Conservation (phyloP, 2,113 vertebrate genomes). For the Triplophysa tibetana region DNA sequence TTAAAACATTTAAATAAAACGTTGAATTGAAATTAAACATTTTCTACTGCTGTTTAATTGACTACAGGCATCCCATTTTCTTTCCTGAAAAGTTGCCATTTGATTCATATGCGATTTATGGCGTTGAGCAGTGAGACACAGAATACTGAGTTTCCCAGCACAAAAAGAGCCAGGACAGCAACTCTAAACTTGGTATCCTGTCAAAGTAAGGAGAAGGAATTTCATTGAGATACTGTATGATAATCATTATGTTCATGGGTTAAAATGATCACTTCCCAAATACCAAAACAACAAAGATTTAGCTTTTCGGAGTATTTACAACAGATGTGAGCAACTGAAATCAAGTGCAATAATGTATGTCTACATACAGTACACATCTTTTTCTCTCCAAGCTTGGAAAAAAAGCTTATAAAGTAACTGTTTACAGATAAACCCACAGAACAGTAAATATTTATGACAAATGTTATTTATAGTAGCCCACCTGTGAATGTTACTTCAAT, state of each 20-base stretch:
- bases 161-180: conserved; percentile 72
- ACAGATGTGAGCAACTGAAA: no score
- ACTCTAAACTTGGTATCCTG: conserved; percentile 79
- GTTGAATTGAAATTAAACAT: not conserved
- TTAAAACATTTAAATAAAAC: conserved; percentile 43
- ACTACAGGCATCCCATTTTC: not conserved
- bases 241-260: conserved; percentile 25
- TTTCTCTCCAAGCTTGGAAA: no score
- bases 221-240: not conserved
- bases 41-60: not conserved
- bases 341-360: no score
- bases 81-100: not conserved
- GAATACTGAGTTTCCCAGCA: conserved; percentile 79
- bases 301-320: no score
- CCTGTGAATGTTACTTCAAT: no score
- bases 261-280: not conserved
- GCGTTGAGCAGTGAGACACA: conserved; percentile 69
- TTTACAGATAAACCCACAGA: no score
- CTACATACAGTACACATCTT: no score
- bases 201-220: conserved; percentile 47
- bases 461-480: no score
- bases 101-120: conserved; percentile 56
- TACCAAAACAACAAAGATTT: no score
- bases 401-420: no score
- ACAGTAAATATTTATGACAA: no score